Base-by-base conservation (phyloP, 2,113 vertebrate species). In the Melanocharis versteri region DNA sequence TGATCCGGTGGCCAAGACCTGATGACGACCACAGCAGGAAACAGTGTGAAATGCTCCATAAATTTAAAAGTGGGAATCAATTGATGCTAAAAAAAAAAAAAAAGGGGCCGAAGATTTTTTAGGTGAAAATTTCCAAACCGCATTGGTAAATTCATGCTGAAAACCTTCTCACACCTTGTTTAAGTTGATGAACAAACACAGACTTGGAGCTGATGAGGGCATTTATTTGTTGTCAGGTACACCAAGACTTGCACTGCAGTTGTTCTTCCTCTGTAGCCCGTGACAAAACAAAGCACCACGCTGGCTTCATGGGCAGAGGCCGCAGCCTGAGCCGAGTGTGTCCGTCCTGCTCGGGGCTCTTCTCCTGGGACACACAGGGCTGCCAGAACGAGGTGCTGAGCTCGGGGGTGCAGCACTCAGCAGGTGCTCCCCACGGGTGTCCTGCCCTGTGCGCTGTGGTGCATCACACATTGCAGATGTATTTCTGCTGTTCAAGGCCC, bases 1-100 rank as follows among this genome's bases (percentile, higher is more conserved):
- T 97, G 97, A 98, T 97, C 97, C 6, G 30, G 85, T 82, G 87
- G 97, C 96, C 96, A 97, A 95, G 90, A 97, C 96, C 97, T 98
- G 97, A 98, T 97, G 97, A 98, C 44, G 95, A 94, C 94, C 98
- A 89, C 98, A 97, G 98, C 89, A 96, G 98, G 98, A 97, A 97
- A 96, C 73, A 81, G 68, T 84, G 96, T 94, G 87, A 98, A 98
- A 98, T 96, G 94, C 94, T 97, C 98, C 97, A 98, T 98, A 98
- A 98, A 98, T 98, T 98, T 98, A 97, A 97, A 98, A 97, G 95
- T 21, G 12, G 64, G 94, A 98, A 98, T 98, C 96, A 97, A 97
- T 96, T 97, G 97, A 98, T 96, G 73, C 93, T 97, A 65, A 92
- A 93, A 93, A 79, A 37, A 75, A 14, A 87, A 90, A 93, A 80